A percentile compares a stretch with the other conserved stretches of the same genome.
Conservation (phyloP, 2,797 vertebrate species). For the Malacoctenus gilli region DNA sequence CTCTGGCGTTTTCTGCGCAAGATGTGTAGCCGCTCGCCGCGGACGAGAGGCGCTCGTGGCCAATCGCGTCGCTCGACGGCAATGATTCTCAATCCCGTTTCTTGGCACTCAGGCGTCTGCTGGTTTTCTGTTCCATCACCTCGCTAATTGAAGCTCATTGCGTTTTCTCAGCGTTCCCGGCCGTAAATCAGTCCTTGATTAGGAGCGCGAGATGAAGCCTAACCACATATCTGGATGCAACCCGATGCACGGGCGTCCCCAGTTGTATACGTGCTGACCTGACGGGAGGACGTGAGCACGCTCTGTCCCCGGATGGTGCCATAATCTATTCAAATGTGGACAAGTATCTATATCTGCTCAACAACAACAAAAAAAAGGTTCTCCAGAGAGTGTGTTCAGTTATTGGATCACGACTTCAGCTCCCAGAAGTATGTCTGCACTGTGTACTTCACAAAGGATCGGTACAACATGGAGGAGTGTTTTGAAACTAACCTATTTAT, state of each 20-base stretch:
- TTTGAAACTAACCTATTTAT: not conserved
- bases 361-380: conserved; percentile 28
- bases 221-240: conserved; percentile 33
- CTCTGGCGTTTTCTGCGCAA: conserved; percentile 32
- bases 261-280: conserved; percentile 35
- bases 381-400: conserved; percentile 44
- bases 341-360: conserved; percentile 59
- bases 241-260: not conserved
- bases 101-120: conserved; percentile 21
- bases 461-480: not conserved
- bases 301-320: conserved; percentile 47
- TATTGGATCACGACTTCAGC: conserved; percentile 18
- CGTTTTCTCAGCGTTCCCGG: conserved; percentile 26
- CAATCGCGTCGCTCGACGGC: conserved; percentile 32
- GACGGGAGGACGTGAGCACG: conserved; percentile 28
- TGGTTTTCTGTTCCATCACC: conserved; percentile 46
- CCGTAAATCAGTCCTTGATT: conserved; percentile 44
- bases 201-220: conserved; percentile 33
- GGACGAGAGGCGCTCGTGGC: conserved; percentile 44
- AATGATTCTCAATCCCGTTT: conserved; percentile 29
- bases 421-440: conserved; percentile 25
- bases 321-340: conserved; percentile 39
- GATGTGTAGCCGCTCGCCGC: conserved; percentile 24
- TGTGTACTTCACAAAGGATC: conserved; percentile 25
- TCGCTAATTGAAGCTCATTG: conserved; percentile 45